Percentiles rank a stretch among this genome's conserved stretches.
These are phyloP conservation scores for Lasioglossum figueresi DNA, from an alignment of 2,888 invertebrate genomes.

Conservation along the genomic window DNA sequence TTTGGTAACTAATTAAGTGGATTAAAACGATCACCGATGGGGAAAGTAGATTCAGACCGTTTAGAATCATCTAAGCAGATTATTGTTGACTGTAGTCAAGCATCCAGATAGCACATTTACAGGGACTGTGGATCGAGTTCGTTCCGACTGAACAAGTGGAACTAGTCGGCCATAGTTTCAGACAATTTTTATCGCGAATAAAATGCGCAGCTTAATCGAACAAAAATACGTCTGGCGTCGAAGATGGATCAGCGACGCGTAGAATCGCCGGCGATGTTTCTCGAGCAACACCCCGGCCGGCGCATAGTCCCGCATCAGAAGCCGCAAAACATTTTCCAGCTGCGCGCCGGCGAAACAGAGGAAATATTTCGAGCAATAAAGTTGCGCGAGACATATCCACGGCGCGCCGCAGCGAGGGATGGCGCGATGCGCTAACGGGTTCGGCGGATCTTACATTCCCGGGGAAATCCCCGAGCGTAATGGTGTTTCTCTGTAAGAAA, in stretches of 20 bases:
- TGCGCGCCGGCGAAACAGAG: background rate
- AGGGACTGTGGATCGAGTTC: background rate
- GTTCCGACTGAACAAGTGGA: background rate
- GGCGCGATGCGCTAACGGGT: conserved; percentile 2
- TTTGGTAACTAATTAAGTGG: background rate
- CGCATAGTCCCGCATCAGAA: background rate
- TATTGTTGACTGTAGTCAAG: background rate
- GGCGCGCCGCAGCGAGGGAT: background rate
- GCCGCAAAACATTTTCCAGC: background rate
- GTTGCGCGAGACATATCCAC: conserved; percentile 16
- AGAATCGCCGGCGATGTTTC: background rate
- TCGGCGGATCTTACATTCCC: conserved; percentile 23
- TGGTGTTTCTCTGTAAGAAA: conserved; percentile 42
- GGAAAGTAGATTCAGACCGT: background rate
- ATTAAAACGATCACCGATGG: background rate
- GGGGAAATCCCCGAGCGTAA: conserved; percentile 36
- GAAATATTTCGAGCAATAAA: conserved; percentile 34
- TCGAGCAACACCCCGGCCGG: background rate
- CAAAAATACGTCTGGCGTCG: background rate
- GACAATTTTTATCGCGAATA: background rate
- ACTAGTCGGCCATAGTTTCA: background rate
- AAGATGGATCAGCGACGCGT: background rate
- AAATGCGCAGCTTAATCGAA: background rate
- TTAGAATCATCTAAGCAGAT: background rate
- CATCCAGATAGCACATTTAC: background rate